phyloP scores from a whole-genome alignment of 2,888 invertebrate species.

The Eristalis intricaria region DNA sequence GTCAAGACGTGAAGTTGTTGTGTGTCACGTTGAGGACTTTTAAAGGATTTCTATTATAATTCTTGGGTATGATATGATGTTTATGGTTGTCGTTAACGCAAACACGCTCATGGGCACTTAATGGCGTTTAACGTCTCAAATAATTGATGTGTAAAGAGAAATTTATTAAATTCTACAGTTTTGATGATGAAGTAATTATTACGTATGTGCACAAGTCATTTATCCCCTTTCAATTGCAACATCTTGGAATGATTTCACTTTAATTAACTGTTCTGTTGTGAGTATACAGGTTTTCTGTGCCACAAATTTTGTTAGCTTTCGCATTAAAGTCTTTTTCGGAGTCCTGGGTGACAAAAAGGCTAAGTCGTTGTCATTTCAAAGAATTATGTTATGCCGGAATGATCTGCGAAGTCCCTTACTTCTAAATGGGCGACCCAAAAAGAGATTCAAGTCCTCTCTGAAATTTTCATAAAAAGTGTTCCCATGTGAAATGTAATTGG shows the following conservation, averaged over 20 bases:
- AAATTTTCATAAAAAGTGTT: not conserved
- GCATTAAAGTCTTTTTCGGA: not conserved
- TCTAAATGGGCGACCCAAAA: not conserved
- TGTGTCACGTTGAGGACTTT: slow-evolving; percentile 25
- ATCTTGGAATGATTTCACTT: not conserved
- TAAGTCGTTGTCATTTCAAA: too few relatives aligned
- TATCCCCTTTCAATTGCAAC: not conserved
- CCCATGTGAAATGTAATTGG: not conserved
- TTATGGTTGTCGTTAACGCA: slow-evolving; percentile 17
- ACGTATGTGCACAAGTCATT: too few relatives aligned
- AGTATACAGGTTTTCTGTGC: slow-evolving; percentile 7
- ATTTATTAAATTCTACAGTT: not conserved
- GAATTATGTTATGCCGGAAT: too few relatives aligned
- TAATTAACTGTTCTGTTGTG: not conserved
- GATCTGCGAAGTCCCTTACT: not conserved
- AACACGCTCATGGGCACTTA: not conserved
- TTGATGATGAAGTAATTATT: slow-evolving; percentile 16
- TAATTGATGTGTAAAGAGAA: slow-evolving; percentile 31
- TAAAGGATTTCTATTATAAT: slow-evolving; percentile 32
- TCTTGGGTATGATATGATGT: slow-evolving; percentile 14
- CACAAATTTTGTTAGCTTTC: not conserved
- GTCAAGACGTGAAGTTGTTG: slow-evolving; percentile 10
- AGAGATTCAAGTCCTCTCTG: too few relatives aligned
- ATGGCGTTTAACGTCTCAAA: slow-evolving; percentile 25
- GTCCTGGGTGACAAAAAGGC: too few relatives aligned